These are phyloP conservation scores for Numida meleagris DNA, from an alignment of 2,113 vertebrate species.

Conservation along the genomic window DNA sequence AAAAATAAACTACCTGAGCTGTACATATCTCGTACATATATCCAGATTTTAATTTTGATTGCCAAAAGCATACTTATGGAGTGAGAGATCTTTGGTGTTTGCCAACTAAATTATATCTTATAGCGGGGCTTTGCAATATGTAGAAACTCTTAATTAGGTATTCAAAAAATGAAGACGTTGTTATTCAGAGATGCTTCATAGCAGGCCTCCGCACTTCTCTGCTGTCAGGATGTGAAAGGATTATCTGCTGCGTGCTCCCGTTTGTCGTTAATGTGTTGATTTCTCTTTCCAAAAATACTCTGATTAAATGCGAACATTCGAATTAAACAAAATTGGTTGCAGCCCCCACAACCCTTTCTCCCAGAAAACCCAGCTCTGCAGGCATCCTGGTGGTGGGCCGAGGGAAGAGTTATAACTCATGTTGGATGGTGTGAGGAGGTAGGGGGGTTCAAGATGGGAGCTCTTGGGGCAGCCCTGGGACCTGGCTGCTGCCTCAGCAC, in stretches of 20 bases:
- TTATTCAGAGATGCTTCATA: constrained; percentile 53
- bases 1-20: not conserved
- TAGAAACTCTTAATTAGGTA: constrained; percentile 59
- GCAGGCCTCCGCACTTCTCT: constrained; percentile 57
- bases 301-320: constrained; percentile 5
- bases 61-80: constrained; percentile 45
- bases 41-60: constrained; percentile 59
- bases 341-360: not conserved
- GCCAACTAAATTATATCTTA: constrained; percentile 65
- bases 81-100: constrained; percentile 56
- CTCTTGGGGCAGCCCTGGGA: not conserved
- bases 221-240: constrained; percentile 53
- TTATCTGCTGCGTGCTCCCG: constrained; percentile 13
- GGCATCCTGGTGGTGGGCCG: not conserved
- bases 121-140: constrained; percentile 47
- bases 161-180: constrained; percentile 51
- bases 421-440: not conserved
- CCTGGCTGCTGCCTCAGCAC: not conserved
- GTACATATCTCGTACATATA: not conserved
- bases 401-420: not conserved
- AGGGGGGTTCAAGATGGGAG: not conserved
- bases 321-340: constrained; percentile 23
- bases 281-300: constrained; percentile 54
- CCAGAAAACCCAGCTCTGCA: not conserved
- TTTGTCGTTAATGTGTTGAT: constrained; percentile 14